A percentile compares a stretch with the other conserved stretches of the same genome.
phyloP scores from a whole-genome alignment of 2,888 invertebrate genomes.

The Chironomus tentans region DNA sequence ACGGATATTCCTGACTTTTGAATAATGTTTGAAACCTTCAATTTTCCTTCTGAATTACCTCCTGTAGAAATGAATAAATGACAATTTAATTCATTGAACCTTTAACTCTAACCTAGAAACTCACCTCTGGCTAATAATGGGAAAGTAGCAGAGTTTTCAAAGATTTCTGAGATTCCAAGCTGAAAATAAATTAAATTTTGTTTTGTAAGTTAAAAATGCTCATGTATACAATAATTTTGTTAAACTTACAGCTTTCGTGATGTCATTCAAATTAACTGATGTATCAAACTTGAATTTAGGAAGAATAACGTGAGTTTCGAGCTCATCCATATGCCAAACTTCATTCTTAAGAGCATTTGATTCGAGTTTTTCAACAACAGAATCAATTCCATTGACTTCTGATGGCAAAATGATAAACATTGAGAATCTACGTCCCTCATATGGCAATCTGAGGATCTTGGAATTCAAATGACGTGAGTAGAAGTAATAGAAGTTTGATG shows the following conservation, averaged over 20 bases:
- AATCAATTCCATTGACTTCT: conserved; percentile 50
- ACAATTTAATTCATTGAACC: too few species aligned
- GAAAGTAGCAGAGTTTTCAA: conserved; percentile 59
- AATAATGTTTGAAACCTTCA: conserved; percentile 58
- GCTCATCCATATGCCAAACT: conserved; percentile 50
- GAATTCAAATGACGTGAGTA: conserved; percentile 56
- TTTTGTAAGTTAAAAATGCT: neutral
- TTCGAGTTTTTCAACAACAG: conserved; percentile 50
- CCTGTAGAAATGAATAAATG: neutral
- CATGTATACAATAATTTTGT: neutral
- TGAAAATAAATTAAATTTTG: conserved; percentile 29
- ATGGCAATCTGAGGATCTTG: conserved; percentile 64
- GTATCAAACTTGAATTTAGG: conserved; percentile 70
- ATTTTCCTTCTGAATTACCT: conserved; percentile 42
- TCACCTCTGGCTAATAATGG: conserved; percentile 54
- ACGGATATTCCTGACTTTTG: conserved; percentile 70
- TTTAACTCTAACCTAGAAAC: too few species aligned
- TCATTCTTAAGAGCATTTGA: conserved; percentile 48
- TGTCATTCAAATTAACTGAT: conserved; percentile 51
- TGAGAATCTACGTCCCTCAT: conserved; percentile 56
- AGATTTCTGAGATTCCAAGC: conserved; percentile 58
- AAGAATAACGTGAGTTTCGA: conserved; percentile 52
- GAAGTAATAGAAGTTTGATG: conserved; percentile 53
- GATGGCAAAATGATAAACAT: conserved; percentile 67
- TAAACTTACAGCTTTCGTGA: conserved; percentile 50